Evolutionary conservation across 2,113 vertebrate species (phyloP).

Genomic region (Kryptolebias marmoratus): DNA sequence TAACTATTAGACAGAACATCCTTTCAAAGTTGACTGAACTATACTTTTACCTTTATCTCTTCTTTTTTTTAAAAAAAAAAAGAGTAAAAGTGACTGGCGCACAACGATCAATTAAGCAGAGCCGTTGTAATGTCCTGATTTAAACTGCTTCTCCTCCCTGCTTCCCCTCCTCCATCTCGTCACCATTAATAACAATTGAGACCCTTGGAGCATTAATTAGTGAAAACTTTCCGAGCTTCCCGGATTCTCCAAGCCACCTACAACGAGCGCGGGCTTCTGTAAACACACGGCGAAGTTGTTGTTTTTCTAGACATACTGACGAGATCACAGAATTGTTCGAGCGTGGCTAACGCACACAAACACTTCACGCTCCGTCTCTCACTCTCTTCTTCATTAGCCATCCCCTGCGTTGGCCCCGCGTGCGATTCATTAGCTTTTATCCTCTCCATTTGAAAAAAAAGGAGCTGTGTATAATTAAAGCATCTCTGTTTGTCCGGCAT

Average conservation of each 20-base stretch:
- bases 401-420: conserved; percentile 68
- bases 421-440: conserved; percentile 83
- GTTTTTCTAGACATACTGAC: conserved; percentile 70
- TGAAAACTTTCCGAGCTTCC: conserved; percentile 82
- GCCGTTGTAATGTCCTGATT: conserved; percentile 49
- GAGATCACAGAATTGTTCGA: conserved; percentile 73
- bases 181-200: conserved; percentile 89
- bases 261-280: conserved; percentile 63
- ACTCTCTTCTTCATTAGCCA: conserved; percentile 78
- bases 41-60: too few relatives aligned
- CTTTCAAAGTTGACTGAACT: too few relatives aligned
- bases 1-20: too few relatives aligned
- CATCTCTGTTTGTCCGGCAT: conserved; percentile 79
- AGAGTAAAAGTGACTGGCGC: background rate
- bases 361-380: conserved; percentile 52
- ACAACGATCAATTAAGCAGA: conserved; percentile 16
- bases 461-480: conserved; percentile 81
- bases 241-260: conserved; percentile 72
- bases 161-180: conserved; percentile 75
- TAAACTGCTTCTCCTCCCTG: conserved; percentile 50
- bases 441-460: conserved; percentile 77
- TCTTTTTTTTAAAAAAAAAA: too few relatives aligned
- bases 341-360: conserved; percentile 57
- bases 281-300: conserved; percentile 81
- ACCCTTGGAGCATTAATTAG: conserved; percentile 94